These are phyloP conservation scores for Catharus ustulatus DNA, from an alignment of 2,797 vertebrate genomes.

Conservation along the genomic window DNA sequence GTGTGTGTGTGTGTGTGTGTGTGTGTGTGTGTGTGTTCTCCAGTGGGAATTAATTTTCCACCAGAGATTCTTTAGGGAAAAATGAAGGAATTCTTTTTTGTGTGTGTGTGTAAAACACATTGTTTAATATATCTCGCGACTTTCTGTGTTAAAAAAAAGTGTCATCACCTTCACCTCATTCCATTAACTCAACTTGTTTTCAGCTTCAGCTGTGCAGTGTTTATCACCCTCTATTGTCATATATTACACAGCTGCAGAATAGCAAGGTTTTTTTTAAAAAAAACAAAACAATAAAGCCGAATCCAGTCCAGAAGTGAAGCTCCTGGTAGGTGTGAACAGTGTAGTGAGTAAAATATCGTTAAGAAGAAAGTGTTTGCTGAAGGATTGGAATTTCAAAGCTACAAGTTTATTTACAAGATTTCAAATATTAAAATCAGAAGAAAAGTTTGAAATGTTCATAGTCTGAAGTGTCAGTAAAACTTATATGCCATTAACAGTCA, in stretches of 20 bases:
- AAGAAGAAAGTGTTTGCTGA: slow-evolving; percentile 1
- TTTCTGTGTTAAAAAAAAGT: slow-evolving; percentile 19
- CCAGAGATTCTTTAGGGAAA: not conserved
- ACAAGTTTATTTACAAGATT: not conserved
- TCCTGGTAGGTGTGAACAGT: slow-evolving; percentile 1
- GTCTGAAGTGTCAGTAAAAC: not conserved
- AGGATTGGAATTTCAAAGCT: not conserved
- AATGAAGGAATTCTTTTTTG: not conserved
- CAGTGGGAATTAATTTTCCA: slow-evolving; percentile 10
- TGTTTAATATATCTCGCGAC: slow-evolving; percentile 28
- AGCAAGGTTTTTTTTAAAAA: not conserved
- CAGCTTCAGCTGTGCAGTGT: slow-evolving; percentile 50
- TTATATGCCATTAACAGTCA: not conserved
- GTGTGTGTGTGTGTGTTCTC: not conserved
- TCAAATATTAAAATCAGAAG: slow-evolving; percentile 7
- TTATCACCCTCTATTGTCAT: slow-evolving; percentile 48
- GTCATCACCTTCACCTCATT: slow-evolving; percentile 59
- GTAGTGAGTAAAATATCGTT: not conserved
- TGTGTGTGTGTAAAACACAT: not conserved
- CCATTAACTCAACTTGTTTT: slow-evolving; percentile 40
- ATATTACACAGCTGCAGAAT: slow-evolving; percentile 51
- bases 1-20: not conserved
- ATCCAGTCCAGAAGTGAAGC: not conserved
- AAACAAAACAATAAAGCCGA: not conserved
- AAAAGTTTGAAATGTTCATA: not conserved